Evolutionary conservation across 2,888 invertebrate species (phyloP).

Genomic region (Chaetoderma sp.): DNA sequence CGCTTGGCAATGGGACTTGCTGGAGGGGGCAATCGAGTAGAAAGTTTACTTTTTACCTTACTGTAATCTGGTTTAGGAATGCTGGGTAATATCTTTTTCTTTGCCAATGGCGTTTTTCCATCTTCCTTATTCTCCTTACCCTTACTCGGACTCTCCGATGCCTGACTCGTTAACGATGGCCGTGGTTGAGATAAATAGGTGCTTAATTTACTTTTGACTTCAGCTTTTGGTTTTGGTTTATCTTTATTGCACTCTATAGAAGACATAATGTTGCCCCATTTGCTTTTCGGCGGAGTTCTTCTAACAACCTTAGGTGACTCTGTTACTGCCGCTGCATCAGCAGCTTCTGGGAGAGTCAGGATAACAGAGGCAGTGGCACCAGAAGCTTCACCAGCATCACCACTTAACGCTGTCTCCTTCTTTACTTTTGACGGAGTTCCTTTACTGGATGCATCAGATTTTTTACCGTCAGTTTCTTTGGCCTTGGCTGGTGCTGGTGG

Average conservation of each 20-base stretch:
- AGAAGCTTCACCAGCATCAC: too few species aligned
- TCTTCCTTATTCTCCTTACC: conserved; percentile 11
- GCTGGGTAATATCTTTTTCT: conserved; percentile 40
- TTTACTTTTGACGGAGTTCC: conserved; percentile 15
- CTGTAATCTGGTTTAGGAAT: conserved; percentile 56
- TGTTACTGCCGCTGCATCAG: conserved; percentile 35
- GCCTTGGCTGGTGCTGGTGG: conserved; percentile 49
- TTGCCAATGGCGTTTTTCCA: conserved; percentile 29
- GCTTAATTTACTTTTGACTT: conserved; percentile 86
- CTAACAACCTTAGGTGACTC: conserved; percentile 52
- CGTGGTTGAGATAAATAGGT: conserved; percentile 41
- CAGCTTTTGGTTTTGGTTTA: conserved; percentile 75
- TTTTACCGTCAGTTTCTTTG: conserved; percentile 35
- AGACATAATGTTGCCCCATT: conserved; percentile 62
- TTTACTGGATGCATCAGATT: conserved; percentile 34
- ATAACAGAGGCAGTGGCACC: too few species aligned
- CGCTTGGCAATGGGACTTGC: too few species aligned
- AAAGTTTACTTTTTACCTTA: conserved; percentile 57
- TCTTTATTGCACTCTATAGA: conserved; percentile 69
- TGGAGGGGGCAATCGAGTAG: conserved; percentile 19
- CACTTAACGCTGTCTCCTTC: too few species aligned
- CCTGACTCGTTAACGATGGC: conserved; percentile 35
- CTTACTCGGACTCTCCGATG: conserved; percentile 26
- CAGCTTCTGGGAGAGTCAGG: too few species aligned
- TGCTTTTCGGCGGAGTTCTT: conserved; percentile 58